Conservation (phyloP, 2,888 invertebrate species). For the Morinoia aosen region DNA sequence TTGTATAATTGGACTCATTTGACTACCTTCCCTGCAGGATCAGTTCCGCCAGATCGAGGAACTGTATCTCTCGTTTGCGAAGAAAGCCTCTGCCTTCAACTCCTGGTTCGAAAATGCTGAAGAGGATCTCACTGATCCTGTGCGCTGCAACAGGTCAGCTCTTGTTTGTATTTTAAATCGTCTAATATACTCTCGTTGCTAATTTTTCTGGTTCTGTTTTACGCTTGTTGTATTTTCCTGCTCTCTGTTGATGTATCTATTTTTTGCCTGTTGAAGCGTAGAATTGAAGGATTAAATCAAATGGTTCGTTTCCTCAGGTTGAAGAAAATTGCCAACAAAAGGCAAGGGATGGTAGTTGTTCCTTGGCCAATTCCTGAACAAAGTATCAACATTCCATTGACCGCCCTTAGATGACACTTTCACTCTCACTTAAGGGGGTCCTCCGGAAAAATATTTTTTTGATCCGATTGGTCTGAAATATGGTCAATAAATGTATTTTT, state of each 20-base stretch:
- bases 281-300: too few relatives aligned
- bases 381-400: background rate
- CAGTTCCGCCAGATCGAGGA: conserved; percentile 99
- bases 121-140: conserved; percentile 99
- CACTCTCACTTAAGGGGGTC: too few relatives aligned
- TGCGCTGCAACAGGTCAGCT: conserved; percentile 73
- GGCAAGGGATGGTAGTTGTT: background rate
- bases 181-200: background rate
- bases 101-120: conserved; percentile 99
- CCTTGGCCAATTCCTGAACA: background rate
- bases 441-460: too few relatives aligned
- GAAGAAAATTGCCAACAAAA: background rate
- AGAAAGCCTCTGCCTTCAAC: conserved; percentile 99
- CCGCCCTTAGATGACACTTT: too few relatives aligned
- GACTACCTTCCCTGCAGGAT: conserved; percentile 78
- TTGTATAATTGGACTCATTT: background rate
- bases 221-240: background rate
- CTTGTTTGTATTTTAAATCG: background rate
- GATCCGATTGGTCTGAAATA: too few relatives aligned
- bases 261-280: too few relatives aligned
- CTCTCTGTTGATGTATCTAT: background rate
- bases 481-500: too few relatives aligned
- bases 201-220: background rate
- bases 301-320: background rate
- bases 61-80: conserved; percentile 97